Conservation (phyloP, 2,888 invertebrate genomes). For the Achlya flavicornis region DNA sequence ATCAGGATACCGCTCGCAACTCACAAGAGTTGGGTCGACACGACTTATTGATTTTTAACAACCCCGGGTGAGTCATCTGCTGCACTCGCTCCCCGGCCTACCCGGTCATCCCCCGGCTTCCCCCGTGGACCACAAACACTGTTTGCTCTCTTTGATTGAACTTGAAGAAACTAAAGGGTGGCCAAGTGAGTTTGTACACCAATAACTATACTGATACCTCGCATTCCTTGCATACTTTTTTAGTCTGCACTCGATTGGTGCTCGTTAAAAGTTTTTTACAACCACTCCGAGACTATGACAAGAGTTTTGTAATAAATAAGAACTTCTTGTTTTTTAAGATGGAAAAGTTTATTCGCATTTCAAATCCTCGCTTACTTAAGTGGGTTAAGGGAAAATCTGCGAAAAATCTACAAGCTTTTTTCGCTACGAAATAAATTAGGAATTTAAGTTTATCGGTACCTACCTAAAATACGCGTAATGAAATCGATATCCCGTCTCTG, state of each 20-base stretch:
- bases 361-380: not conserved
- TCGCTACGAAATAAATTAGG: not conserved
- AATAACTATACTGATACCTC: conserved; percentile 47
- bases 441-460: not conserved
- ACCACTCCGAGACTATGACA: conserved; percentile 14
- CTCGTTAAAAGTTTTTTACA: conserved; percentile 58
- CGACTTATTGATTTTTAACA: conserved; percentile 77
- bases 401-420: not conserved
- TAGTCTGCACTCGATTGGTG: conserved; percentile 49
- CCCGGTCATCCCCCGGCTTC: conserved; percentile 47
- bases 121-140: conserved; percentile 32
- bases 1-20: conserved; percentile 29
- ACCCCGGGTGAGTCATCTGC: conserved; percentile 73
- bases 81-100: conserved; percentile 44
- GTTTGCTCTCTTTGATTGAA: conserved; percentile 77
- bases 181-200: conserved; percentile 58
- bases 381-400: conserved; percentile 15
- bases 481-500: too few species aligned
- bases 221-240: conserved; percentile 36
- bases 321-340: not conserved
- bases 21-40: conserved; percentile 24
- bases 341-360: conserved; percentile 6
- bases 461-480: conserved; percentile 12
- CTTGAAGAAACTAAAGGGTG: conserved; percentile 59
- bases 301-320: conserved; percentile 9